Evolutionary conservation across 23 tunicate genomes (phyloP).

Genomic region (Oikopleura albicans): DNA sequence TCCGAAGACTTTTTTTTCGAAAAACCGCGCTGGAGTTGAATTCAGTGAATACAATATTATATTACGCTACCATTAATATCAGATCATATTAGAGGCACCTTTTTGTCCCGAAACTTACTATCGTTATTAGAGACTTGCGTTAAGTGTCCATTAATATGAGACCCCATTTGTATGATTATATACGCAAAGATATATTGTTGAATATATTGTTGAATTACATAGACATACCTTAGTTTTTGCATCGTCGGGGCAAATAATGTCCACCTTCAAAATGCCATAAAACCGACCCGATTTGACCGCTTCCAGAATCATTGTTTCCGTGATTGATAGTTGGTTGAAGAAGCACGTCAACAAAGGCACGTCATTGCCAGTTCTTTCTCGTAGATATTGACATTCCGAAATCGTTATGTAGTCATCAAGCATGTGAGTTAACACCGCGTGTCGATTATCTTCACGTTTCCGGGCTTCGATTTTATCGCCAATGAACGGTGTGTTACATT

Average conservation of each 20-base stretch:
- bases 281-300: neutral
- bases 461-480: neutral
- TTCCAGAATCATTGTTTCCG: neutral
- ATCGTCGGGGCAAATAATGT: neutral
- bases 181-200: too few species aligned
- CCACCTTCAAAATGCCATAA: neutral
- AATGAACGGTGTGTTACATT: neutral
- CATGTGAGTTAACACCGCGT: neutral
- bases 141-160: too few species aligned
- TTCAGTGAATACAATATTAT: too few species aligned
- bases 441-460: neutral
- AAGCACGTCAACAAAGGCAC: neutral
- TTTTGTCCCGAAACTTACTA: too few species aligned
- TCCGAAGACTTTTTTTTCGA: too few species aligned
- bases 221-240: neutral
- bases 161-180: too few species aligned
- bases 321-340: neutral
- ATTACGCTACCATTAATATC: too few species aligned
- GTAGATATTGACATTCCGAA: neutral
- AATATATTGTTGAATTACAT: too few species aligned
- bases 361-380: neutral
- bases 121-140: too few species aligned
- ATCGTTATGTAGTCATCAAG: neutral
- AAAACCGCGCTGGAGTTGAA: too few species aligned
- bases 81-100: too few species aligned